Evolutionary conservation across 2,797 vertebrate species (phyloP).

Genomic region (Oreochromis mossambicus): DNA sequence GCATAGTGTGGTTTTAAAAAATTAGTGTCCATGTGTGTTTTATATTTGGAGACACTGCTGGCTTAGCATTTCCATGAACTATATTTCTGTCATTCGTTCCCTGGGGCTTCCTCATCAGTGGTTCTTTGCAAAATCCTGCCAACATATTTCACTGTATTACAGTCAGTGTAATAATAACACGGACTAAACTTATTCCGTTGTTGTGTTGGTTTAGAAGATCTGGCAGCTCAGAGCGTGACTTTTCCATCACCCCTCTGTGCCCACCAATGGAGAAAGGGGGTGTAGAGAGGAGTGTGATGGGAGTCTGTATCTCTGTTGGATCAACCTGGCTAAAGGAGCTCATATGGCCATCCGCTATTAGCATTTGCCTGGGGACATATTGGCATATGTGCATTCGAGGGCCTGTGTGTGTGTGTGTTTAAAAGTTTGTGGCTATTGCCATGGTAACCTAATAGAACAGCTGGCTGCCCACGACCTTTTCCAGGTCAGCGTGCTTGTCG

Average conservation of each 20-base stretch:
- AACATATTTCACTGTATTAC: constrained; percentile 15
- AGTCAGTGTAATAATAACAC: constrained; percentile 35
- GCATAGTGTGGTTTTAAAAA: neutral
- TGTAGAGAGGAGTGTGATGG: neutral
- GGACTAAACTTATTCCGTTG: constrained; percentile 5
- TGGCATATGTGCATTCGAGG: constrained; percentile 7
- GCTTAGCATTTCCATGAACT: constrained; percentile 49
- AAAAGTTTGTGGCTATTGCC: constrained; percentile 1
- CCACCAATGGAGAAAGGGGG: neutral
- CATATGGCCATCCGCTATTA: constrained; percentile 35
- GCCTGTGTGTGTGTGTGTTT: neutral
- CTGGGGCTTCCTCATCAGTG: neutral
- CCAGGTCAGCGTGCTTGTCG: constrained; percentile 40
- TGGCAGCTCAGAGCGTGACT: neutral
- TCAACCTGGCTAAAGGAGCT: constrained; percentile 40
- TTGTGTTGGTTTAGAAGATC: neutral
- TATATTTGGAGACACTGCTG: constrained; percentile 39
- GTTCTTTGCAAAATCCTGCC: constrained; percentile 28
- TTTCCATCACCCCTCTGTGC: neutral
- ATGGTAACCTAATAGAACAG: constrained; percentile 46
- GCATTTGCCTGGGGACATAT: constrained; percentile 20
- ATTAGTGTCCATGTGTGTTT: constrained; percentile 12
- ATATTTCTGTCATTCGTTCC: constrained; percentile 36
- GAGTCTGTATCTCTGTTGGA: constrained; percentile 20
- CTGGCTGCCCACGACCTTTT: constrained; percentile 39